These are phyloP conservation scores for Hyaena hyaena DNA, from an alignment of 2,113 vertebrate genomes.

Conservation along the genomic window DNA sequence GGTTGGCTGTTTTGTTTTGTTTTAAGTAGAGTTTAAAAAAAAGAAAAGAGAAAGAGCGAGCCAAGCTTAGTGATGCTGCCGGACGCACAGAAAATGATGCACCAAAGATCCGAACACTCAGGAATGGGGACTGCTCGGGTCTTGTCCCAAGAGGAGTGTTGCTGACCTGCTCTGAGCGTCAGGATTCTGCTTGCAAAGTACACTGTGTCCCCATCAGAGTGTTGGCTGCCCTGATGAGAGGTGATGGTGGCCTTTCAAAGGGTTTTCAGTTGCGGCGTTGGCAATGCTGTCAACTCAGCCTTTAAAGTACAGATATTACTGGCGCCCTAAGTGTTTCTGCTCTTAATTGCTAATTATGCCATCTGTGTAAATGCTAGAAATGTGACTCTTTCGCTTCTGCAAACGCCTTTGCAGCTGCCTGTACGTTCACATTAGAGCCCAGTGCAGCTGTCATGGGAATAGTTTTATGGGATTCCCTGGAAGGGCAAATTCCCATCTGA, in stretches of 20 bases:
- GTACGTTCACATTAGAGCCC: slow-evolving; percentile 49
- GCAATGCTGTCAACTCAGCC: neutral
- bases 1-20: neutral
- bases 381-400: neutral
- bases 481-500: slow-evolving; percentile 34
- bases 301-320: slow-evolving; percentile 39
- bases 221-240: neutral
- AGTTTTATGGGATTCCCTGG: slow-evolving; percentile 14
- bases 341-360: slow-evolving; percentile 61
- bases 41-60: neutral
- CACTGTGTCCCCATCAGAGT: neutral
- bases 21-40: neutral
- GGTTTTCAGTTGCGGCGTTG: neutral
- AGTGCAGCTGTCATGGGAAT: neutral
- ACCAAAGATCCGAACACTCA: neutral
- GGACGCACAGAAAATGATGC: neutral
- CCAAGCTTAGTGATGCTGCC: neutral
- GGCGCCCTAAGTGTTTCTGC: slow-evolving; percentile 1
- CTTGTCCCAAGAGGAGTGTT: neutral
- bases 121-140: neutral
- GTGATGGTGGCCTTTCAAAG: neutral
- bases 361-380: slow-evolving; percentile 35
- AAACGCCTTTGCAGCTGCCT: slow-evolving; percentile 48
- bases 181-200: neutral
- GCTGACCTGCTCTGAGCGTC: neutral